Percentiles rank a stretch among this genome's conserved stretches.
Conservation (phyloP, 2,797 vertebrate genomes). For the Gallinago solitaria region DNA sequence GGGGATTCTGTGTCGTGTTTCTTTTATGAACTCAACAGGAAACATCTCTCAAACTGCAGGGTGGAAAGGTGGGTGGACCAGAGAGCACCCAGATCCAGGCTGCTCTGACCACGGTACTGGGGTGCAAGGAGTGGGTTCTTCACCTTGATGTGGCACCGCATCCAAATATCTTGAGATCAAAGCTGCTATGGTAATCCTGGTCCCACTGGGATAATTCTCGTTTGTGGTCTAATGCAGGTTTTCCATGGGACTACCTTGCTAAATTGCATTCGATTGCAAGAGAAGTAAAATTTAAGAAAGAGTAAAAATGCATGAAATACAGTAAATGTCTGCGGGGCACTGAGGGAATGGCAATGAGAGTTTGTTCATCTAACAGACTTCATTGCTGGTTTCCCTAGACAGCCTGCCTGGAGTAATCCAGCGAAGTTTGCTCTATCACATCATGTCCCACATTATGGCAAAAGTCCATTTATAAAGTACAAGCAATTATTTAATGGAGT, state of each 20-base stretch:
- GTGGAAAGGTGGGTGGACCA: background rate
- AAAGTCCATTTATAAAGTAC: background rate
- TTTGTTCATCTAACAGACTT: background rate
- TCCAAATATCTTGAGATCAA: background rate
- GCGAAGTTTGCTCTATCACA: background rate
- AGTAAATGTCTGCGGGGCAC: background rate
- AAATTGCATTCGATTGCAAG: background rate
- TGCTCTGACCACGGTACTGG: background rate
- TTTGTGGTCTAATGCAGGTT: background rate
- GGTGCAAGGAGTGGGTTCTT: background rate
- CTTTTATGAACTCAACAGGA: background rate
- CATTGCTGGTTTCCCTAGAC: background rate
- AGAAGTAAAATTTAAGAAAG: background rate
- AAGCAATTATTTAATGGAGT: background rate
- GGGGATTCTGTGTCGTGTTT: background rate
- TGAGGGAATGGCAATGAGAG: background rate
- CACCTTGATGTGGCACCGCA: accelerated
- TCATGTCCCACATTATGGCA: background rate
- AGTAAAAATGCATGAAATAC: background rate
- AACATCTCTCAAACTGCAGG: background rate
- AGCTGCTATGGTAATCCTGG: background rate
- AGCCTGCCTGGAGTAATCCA: background rate
- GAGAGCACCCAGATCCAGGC: background rate
- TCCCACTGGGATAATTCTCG: background rate
- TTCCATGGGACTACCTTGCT: background rate